Evolutionary conservation across 1,140 invertebrate species (phyloP).

Genomic region (Apis dorsata): DNA sequence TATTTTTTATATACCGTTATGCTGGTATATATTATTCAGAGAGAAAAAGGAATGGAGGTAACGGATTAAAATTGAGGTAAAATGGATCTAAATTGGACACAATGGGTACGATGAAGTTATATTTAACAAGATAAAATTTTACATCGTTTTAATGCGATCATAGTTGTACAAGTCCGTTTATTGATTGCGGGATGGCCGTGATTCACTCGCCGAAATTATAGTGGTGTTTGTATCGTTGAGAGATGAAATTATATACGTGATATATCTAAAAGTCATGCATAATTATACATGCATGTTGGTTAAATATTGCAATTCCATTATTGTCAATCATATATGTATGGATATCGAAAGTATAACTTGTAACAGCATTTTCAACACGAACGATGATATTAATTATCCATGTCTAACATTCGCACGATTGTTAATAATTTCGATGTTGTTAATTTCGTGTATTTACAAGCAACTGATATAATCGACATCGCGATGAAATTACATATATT

Average conservation of each 20-base stretch:
- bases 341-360: neutral
- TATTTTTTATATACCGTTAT: neutral
- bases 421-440: neutral
- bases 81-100: neutral
- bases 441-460: neutral
- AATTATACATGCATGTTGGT: neutral
- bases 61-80: neutral
- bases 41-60: neutral
- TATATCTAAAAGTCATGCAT: constrained; percentile 8
- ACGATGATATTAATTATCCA: neutral
- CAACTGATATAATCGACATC: neutral
- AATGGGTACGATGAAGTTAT: neutral
- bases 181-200: neutral
- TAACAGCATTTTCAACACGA: neutral
- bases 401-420: neutral
- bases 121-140: neutral
- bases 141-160: neutral
- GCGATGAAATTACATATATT: neutral
- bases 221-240: neutral
- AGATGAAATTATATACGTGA: neutral
- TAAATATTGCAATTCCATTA: neutral
- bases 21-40: neutral
- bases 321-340: neutral
- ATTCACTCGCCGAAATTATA: neutral
- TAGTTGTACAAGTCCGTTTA: neutral